Conservation (phyloP, 1,140 invertebrate genomes). For the Lepidostoma basale region DNA sequence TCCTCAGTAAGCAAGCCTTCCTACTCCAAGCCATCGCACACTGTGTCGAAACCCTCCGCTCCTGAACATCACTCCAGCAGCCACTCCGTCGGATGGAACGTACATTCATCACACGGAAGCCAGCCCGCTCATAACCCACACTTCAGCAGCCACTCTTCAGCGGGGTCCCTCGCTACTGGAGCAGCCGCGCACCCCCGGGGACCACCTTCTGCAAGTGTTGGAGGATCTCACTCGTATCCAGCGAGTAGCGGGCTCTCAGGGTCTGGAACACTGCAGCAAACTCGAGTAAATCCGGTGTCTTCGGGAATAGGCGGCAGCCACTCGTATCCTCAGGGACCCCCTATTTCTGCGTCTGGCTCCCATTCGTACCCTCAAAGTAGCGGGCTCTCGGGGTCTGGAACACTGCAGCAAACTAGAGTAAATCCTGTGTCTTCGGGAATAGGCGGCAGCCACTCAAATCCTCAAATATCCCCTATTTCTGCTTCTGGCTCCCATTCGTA, state of each 20-base stretch:
- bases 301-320: no score
- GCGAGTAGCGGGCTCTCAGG: slow-evolving; percentile 13
- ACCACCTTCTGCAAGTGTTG: neutral
- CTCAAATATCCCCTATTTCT: neutral
- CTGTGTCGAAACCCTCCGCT: neutral
- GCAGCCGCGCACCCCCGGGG: neutral
- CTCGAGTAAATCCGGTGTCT: neutral
- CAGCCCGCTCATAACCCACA: no score
- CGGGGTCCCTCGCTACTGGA: no score
- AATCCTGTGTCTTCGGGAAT: neutral
- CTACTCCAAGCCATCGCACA: neutral
- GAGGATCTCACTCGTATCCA: slow-evolving; percentile 19
- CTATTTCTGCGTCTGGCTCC: neutral
- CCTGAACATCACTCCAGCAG: neutral
- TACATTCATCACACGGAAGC: no score
- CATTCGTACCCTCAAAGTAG: slow-evolving; percentile 29
- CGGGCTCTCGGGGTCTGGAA: slow-evolving; percentile 23
- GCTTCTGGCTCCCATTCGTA: slow-evolving; percentile 10
- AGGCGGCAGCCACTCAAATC: no score
- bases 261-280: neutral
- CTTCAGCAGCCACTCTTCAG: no score
- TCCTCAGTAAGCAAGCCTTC: no score
- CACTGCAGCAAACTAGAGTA: neutral
- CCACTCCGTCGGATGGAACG: neutral
- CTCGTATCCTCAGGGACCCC: slow-evolving; percentile 7